Conservation (phyloP, 53 echinoderm and acorn worm genomes). For the Echinarachnius parma region DNA sequence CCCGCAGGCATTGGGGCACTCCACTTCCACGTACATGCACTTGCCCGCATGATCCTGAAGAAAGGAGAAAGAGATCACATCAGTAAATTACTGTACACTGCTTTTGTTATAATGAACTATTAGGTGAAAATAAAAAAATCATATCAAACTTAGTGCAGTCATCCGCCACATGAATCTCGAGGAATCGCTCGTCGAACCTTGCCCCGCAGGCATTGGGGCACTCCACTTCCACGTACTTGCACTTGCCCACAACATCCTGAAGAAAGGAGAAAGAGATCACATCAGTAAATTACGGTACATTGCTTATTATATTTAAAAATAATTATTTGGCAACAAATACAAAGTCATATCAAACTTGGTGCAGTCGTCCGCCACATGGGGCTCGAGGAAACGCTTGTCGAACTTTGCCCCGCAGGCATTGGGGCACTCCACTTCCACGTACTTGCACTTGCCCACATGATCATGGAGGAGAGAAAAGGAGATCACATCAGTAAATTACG, state of each 20-base stretch:
- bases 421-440: constrained; percentile 86
- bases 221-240: constrained; percentile 58
- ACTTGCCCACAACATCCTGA: constrained; percentile 59
- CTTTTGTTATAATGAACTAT: too few species aligned
- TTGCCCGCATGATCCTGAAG: constrained; percentile 59
- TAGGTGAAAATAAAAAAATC: too few species aligned
- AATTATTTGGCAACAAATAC: too few species aligned
- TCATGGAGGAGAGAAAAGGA: constrained; percentile 22
- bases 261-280: too few species aligned
- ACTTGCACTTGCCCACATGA: constrained; percentile 66
- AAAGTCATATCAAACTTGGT: too few species aligned
- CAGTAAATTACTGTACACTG: constrained; percentile 74
- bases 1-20: constrained; percentile 80
- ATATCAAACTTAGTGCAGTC: constrained; percentile 94
- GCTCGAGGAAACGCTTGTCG: constrained; percentile 85
- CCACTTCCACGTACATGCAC: constrained; percentile 57
- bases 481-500: too few species aligned
- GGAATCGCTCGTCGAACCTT: constrained; percentile 77
- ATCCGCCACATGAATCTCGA: constrained; percentile 73
- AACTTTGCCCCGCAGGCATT: constrained; percentile 93
- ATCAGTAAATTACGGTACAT: too few species aligned
- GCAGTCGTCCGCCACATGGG: constrained; percentile 84
- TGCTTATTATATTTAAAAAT: too few species aligned
- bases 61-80: too few species aligned
- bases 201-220: constrained; percentile 83